Conservation (phyloP, 2,888 invertebrate genomes). For the Acrobeloides nanus region DNA sequence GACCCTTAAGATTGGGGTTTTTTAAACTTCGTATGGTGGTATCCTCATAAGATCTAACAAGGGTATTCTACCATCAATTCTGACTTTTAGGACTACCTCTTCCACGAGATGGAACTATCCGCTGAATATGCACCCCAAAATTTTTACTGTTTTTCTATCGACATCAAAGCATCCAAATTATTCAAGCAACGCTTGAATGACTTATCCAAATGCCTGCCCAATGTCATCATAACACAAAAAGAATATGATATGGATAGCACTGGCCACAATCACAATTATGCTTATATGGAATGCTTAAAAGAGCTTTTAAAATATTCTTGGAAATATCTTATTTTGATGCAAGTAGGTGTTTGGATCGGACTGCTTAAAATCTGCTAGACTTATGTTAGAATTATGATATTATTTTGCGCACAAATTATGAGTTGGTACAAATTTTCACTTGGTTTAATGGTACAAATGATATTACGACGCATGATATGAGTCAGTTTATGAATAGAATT, state of each 20-base stretch:
- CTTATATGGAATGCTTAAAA: slow-evolving; percentile 8
- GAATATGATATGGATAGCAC: slow-evolving; percentile 5
- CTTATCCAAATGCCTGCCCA: background rate
- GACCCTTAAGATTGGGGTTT: too few relatives aligned
- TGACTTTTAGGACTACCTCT: slow-evolving; percentile 4
- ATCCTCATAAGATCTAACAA: too few relatives aligned
- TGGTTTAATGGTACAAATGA: slow-evolving; percentile 8
- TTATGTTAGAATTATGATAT: slow-evolving; percentile 11
- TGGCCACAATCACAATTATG: slow-evolving; percentile 5
- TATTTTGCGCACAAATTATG: slow-evolving; percentile 3
- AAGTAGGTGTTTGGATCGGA: background rate
- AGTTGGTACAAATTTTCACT: slow-evolving; percentile 5
- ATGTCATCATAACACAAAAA: slow-evolving; percentile 4
- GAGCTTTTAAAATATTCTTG: background rate
- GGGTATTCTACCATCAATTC: too few relatives aligned
- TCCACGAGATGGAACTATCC: background rate
- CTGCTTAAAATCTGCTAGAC: background rate
- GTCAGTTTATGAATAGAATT: too few relatives aligned
- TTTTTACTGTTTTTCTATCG: slow-evolving; percentile 1
- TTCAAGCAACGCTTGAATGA: slow-evolving; percentile 1
- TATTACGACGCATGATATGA: background rate
- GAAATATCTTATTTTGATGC: slow-evolving; percentile 5
- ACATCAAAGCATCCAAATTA: background rate
- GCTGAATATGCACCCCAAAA: background rate
- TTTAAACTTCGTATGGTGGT: too few relatives aligned